phyloP scores from a whole-genome alignment of 2,797 vertebrate genomes.

The Sebastes taczanowskii region DNA sequence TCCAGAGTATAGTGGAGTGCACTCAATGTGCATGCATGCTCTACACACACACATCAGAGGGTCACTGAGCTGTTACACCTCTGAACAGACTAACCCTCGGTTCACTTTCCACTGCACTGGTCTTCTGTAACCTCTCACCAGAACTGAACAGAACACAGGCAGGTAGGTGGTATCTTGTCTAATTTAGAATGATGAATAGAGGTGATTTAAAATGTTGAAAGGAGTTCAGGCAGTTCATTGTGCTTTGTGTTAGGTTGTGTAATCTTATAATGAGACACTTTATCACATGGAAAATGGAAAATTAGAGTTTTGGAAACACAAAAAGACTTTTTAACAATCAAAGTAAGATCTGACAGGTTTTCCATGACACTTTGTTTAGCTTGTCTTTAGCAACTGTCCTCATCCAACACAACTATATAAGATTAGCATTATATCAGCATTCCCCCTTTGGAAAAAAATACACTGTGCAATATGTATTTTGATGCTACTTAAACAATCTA shows the following conservation, averaged over 20 bases:
- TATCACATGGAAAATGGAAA: neutral
- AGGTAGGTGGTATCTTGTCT: conserved; percentile 57
- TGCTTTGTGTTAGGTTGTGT: neutral
- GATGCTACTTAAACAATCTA: neutral
- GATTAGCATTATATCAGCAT: neutral
- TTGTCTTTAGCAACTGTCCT: neutral
- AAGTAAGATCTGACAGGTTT: neutral
- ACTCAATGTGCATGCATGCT: conserved; percentile 20
- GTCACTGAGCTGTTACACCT: conserved; percentile 6
- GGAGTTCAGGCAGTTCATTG: neutral
- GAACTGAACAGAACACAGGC: neutral
- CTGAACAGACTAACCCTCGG: neutral
- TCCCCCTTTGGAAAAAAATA: neutral
- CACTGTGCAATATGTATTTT: neutral
- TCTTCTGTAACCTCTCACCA: conserved; percentile 2
- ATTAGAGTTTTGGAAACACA: neutral
- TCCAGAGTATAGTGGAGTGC: conserved; percentile 33
- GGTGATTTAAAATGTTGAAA: conserved; percentile 3
- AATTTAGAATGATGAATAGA: conserved; percentile 20
- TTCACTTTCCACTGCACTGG: neutral
- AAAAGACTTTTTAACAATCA: neutral
- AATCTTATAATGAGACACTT: neutral
- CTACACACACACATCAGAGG: conserved; percentile 35
- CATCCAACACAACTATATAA: neutral
- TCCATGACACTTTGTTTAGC: neutral